Percentiles rank a stretch among this genome's conserved stretches.
Conservation (phyloP, 2,888 invertebrate species). For the Falcaria lacertinaria region DNA sequence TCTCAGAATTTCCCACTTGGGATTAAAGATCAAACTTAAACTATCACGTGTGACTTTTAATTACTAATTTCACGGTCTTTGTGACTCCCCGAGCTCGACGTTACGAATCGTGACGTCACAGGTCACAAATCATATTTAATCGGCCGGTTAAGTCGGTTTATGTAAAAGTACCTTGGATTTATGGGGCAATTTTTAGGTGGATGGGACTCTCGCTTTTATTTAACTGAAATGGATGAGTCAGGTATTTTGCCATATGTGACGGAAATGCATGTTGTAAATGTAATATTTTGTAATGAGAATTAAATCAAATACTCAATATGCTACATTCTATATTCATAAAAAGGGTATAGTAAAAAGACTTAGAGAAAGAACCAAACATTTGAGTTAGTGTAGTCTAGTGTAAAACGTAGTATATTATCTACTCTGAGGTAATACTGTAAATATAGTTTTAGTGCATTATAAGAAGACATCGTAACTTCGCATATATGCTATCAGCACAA, state of each 20-base stretch:
- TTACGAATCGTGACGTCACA: conserved; percentile 51
- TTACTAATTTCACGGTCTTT: conserved; percentile 72
- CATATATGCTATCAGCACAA: too few species aligned
- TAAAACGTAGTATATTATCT: too few species aligned
- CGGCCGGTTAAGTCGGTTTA: conserved; percentile 43
- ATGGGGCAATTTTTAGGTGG: background rate
- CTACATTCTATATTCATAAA: too few species aligned
- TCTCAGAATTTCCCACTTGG: conserved; percentile 7
- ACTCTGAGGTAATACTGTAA: too few species aligned
- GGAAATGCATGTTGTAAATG: background rate
- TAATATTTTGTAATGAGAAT: too few species aligned
- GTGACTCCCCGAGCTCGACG: conserved; percentile 49
- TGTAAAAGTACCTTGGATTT: conserved; percentile 28
- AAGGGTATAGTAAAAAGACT: too few species aligned
- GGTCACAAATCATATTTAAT: conserved; percentile 66
- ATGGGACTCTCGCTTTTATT: background rate
- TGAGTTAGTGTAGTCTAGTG: too few species aligned
- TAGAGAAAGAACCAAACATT: too few species aligned
- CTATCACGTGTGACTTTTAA: conserved; percentile 63
- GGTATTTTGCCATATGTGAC: background rate
- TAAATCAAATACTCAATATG: too few species aligned
- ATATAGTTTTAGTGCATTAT: too few species aligned
- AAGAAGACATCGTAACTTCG: too few species aligned
- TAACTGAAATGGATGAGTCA: background rate
- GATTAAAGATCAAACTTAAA: conserved; percentile 35